Evolutionary conservation across 2,888 invertebrate species (phyloP).

Genomic region (Andricus quercusramuli): DNA sequence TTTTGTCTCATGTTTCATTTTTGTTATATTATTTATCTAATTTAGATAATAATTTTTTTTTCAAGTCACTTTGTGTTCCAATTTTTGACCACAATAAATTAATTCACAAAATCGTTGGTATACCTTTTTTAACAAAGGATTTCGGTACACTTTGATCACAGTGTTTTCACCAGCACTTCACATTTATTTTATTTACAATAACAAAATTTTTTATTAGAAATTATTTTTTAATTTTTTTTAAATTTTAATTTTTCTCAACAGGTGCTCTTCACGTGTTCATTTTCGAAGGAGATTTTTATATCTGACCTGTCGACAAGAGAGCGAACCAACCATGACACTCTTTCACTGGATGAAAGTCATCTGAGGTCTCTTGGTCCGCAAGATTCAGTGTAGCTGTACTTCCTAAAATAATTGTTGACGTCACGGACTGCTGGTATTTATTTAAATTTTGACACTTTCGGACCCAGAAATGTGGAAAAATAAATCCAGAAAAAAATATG

Average conservation of each 20-base stretch:
- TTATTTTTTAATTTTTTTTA: background rate
- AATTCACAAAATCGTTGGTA: background rate
- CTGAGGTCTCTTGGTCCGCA: background rate
- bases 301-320: constrained; percentile 13
- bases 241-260: background rate
- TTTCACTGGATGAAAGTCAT: constrained; percentile 32
- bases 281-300: background rate
- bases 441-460: too few species aligned
- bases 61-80: background rate
- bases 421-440: too few species aligned
- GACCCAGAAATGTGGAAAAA: too few species aligned
- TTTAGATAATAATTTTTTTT: background rate
- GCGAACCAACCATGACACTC: constrained; percentile 29
- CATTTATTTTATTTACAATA: background rate
- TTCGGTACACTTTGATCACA: background rate
- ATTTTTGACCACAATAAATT: background rate
- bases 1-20: background rate
- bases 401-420: too few species aligned
- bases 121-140: background rate
- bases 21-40: background rate
- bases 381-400: too few species aligned
- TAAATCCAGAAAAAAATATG: too few species aligned
- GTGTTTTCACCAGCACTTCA: background rate
- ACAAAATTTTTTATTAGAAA: background rate
- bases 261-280: constrained; percentile 1